phyloP scores from a whole-genome alignment of 2,113 vertebrate genomes.

The Lepidothrix coronata region DNA sequence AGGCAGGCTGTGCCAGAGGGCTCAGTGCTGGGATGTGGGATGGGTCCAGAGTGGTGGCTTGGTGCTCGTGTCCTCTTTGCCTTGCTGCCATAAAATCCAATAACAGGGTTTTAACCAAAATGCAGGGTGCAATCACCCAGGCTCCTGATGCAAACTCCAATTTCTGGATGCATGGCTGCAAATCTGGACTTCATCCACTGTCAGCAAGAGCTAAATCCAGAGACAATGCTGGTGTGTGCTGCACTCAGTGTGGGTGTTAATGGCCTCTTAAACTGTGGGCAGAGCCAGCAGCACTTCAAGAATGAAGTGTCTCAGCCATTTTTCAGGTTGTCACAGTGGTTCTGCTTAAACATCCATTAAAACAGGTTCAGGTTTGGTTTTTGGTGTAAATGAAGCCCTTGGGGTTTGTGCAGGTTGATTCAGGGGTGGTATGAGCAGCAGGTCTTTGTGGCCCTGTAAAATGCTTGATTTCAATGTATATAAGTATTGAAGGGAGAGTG shows the following conservation, averaged over 20 bases:
- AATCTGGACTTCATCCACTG: background rate
- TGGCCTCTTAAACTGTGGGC: background rate
- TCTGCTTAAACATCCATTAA: background rate
- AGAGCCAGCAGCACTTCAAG: background rate
- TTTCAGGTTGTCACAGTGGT: background rate
- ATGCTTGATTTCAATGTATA: background rate
- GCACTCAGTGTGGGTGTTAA: accelerated
- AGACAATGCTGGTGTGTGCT: background rate
- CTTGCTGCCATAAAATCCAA: accelerated
- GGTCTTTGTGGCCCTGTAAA: accelerated
- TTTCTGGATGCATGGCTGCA: background rate
- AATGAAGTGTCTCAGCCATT: background rate
- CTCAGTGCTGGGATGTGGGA: accelerated
- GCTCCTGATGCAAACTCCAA: background rate
- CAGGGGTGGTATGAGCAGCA: accelerated
- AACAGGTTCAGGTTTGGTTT: background rate
- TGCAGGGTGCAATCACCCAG: too few species aligned
- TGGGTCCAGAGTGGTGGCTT: accelerated
- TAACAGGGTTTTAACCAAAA: background rate
- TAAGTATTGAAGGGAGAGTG: background rate
- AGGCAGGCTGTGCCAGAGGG: accelerated
- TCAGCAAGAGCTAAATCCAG: background rate
- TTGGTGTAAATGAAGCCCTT: accelerated
- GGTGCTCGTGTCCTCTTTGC: accelerated
- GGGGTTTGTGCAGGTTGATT: background rate